These are phyloP conservation scores for Ptilodon capucinus DNA, from an alignment of 2,888 invertebrate species.

Conservation along the genomic window DNA sequence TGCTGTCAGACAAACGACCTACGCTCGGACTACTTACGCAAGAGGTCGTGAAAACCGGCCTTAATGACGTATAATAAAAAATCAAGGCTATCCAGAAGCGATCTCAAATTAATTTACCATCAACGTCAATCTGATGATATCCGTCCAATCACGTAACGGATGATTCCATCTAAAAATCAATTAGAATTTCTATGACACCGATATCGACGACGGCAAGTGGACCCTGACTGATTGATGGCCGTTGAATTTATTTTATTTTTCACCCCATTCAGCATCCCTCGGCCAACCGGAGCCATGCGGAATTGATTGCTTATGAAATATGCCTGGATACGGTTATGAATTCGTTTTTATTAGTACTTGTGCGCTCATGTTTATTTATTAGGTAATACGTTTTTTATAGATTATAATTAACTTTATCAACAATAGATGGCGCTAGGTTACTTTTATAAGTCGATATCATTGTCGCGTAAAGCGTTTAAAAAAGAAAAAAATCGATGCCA, in stretches of 20 bases:
- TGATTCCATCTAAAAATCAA: slow-evolving; percentile 57
- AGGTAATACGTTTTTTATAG: no score
- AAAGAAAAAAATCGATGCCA: no score
- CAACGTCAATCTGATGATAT: slow-evolving; percentile 5
- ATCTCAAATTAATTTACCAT: not conserved
- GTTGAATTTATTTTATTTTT: slow-evolving; percentile 54
- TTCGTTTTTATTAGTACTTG: slow-evolving; percentile 5
- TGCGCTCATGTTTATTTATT: not conserved
- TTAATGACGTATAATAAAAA: no score
- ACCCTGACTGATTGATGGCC: slow-evolving; percentile 63
- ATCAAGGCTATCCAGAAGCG: no score
- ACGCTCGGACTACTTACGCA: no score
- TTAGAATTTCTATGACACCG: slow-evolving; percentile 57
- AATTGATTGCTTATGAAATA: slow-evolving; percentile 63
- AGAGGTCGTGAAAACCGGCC: no score
- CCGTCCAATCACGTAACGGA: slow-evolving; percentile 8
- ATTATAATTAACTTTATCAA: not conserved
- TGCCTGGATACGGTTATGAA: slow-evolving; percentile 9
- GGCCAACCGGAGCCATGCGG: slow-evolving; percentile 51
- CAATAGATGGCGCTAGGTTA: no score
- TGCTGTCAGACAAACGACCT: no score
- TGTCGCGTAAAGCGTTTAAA: no score
- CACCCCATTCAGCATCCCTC: slow-evolving; percentile 47
- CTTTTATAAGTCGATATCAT: no score
- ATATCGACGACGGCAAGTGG: slow-evolving; percentile 52